Percentiles rank a stretch among this genome's conserved stretches.
Conservation (phyloP, 1,140 invertebrate species). For the Danaus melanippus region DNA sequence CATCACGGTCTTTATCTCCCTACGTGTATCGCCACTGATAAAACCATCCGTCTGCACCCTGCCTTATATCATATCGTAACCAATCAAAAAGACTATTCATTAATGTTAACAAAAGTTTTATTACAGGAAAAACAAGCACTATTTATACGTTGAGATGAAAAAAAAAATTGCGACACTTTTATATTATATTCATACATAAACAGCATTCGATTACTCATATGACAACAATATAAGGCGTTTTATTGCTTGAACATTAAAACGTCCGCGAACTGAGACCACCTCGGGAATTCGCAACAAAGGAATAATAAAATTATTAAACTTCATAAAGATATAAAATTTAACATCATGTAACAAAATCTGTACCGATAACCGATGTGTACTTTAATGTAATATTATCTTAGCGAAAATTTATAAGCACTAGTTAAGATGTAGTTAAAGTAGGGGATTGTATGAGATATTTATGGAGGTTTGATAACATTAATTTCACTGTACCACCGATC, state of each 20-base stretch:
- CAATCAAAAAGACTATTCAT: constrained; percentile 22
- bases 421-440: constrained; percentile 20
- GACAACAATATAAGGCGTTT: constrained; percentile 51
- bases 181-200: constrained; percentile 36
- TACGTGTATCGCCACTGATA: constrained; percentile 46
- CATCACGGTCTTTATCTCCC: constrained; percentile 40
- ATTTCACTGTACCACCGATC: constrained; percentile 1
- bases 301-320: constrained; percentile 56
- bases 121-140: constrained; percentile 36
- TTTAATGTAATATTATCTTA: constrained; percentile 54
- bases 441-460: constrained; percentile 19
- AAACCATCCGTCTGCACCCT: constrained; percentile 26
- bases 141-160: constrained; percentile 31
- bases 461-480: constrained; percentile 12
- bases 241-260: constrained; percentile 44
- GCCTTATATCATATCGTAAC: constrained; percentile 20
- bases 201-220: constrained; percentile 52
- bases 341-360: constrained; percentile 56
- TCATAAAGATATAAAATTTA: constrained; percentile 64
- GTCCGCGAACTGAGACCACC: constrained; percentile 43
- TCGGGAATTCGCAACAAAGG: constrained; percentile 49
- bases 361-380: constrained; percentile 29
- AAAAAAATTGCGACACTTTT: constrained; percentile 39
- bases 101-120: constrained; percentile 32
- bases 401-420: constrained; percentile 38